These are phyloP conservation scores for Periophthalmus modestus DNA, from an alignment of 2,113 vertebrate species.

Conservation along the genomic window DNA sequence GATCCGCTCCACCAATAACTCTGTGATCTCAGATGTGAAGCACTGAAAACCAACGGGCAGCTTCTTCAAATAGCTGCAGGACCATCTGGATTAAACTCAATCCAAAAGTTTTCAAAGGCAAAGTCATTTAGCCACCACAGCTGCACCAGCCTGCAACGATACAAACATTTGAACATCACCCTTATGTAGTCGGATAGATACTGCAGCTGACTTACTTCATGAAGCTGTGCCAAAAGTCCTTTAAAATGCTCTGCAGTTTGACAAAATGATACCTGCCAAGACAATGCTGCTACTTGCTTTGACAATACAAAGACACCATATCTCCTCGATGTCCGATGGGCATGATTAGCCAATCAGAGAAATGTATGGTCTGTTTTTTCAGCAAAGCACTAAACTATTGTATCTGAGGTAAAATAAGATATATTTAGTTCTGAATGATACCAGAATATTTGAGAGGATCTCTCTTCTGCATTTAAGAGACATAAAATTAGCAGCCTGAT, in stretches of 20 bases:
- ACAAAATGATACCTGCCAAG: not conserved
- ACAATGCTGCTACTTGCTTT: not conserved
- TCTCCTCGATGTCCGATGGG: too few species aligned
- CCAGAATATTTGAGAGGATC: too few species aligned
- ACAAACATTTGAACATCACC: not conserved
- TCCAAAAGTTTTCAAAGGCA: conserved; percentile 1
- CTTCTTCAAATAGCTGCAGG: not conserved
- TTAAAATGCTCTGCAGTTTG: not conserved
- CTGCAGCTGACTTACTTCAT: not conserved
- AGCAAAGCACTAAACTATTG: too few species aligned
- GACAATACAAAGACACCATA: too few species aligned
- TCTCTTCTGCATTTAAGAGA: too few species aligned
- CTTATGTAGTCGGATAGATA: not conserved
- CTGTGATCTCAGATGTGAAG: conserved; percentile 13
- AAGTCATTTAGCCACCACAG: not conserved
- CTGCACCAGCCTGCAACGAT: not conserved
- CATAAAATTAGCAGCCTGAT: too few species aligned
- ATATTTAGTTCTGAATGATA: too few species aligned
- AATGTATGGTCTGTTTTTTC: too few species aligned
- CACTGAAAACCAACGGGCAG: not conserved
- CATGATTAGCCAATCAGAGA: too few species aligned
- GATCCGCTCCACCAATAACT: conserved; percentile 6
- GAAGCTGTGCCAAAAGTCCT: not conserved
- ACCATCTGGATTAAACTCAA: not conserved
- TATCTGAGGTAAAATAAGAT: too few species aligned